Evolutionary conservation across 2,113 vertebrate genomes (phyloP), one percentile per base, ranked within the genome.

Genomic region (Clupea harengus): DNA sequence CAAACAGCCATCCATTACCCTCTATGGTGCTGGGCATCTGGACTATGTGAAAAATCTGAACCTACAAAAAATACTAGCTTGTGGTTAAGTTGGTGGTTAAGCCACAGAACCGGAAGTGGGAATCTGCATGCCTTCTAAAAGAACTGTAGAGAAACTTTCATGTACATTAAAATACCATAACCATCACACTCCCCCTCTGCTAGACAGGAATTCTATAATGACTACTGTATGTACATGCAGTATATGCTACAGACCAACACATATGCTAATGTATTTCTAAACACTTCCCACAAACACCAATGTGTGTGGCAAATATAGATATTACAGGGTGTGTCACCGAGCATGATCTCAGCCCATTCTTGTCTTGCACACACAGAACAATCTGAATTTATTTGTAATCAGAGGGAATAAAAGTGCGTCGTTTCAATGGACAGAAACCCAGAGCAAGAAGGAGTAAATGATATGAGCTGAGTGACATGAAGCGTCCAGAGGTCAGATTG

Each of bases 1-100:
- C 96, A 96, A 97, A 97, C 96, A 97, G 96, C 95, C 95, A 96
- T 96, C 96, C 93, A 94, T 96, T 97, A 95, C 94, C 95, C 95
- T 92, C 94, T 93, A 94, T 95, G 95, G 95, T 95, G 96, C 88
- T 91, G 92, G 91, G 93, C 64, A 94, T 94, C 96, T 97, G 96
- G 96, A 93, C 95, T 96, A 94, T 96, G 95, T 96, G 95, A 72
- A 84, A 57, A 20, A 25, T n/a, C 20, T 13, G 15, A 45, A 83
- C 22, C 10, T 39, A 1, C 11, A 5, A 57, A 60, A 60, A 22
- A 20, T 60, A 18, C 15, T 11, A 10, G 6, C 44, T 44, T 60
- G 39, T 39, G 39, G 39, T 39, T 39, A 39, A 39, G 39, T 6
- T 3, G 44, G 32, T 81, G 39, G 80, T 81, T 45, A 15, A 50